A percentile compares a stretch with the other conserved stretches of the same genome.
These are phyloP conservation scores for Podarcis muralis DNA, from an alignment of 2,113 vertebrate genomes.

Conservation along the genomic window DNA sequence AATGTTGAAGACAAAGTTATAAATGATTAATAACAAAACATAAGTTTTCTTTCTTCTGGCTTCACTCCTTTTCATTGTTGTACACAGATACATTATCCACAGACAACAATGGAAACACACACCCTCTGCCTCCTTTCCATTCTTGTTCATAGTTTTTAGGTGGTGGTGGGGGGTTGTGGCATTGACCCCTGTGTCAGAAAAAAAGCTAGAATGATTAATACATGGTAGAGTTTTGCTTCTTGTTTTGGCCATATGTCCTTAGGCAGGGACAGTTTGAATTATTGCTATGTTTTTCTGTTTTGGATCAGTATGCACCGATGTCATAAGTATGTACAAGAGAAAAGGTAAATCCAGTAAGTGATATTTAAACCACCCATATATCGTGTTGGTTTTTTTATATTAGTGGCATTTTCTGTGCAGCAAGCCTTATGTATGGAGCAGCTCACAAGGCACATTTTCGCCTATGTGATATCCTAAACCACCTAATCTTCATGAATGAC, in stretches of 20 bases:
- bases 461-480: too few species aligned
- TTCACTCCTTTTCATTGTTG: too few species aligned
- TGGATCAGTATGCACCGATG: background rate
- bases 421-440: background rate
- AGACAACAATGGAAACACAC: background rate
- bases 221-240: background rate
- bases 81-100: background rate
- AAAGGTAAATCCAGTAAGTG: background rate
- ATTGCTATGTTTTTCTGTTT: background rate
- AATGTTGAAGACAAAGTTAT: too few species aligned
- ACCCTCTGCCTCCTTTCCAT: background rate
- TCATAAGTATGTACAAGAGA: background rate
- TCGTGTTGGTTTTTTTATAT: background rate
- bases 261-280: background rate
- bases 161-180: background rate
- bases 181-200: background rate
- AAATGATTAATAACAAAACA: too few species aligned
- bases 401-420: background rate
- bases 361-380: background rate
- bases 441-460: background rate
- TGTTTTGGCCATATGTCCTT: background rate
- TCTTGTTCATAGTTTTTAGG: background rate
- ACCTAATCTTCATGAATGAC: background rate
- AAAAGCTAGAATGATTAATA: background rate
- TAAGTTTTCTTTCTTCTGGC: background rate